phyloP scores from a whole-genome alignment of 2,888 invertebrate genomes.

The Eucera pruinosa region DNA sequence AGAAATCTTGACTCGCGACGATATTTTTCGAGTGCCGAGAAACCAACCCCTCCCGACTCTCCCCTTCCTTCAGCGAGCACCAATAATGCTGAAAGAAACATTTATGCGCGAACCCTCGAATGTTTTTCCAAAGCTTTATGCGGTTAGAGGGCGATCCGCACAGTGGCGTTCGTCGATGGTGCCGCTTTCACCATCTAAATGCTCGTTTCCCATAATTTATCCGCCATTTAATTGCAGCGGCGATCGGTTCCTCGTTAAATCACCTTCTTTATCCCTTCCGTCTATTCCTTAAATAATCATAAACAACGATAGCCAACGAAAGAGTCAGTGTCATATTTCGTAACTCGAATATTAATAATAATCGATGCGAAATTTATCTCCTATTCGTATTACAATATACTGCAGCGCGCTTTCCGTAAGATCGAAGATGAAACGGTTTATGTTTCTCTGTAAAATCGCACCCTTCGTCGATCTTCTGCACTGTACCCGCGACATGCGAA shows the following conservation, averaged over 20 bases:
- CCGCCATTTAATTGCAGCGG: constrained; percentile 21
- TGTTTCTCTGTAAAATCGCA: not conserved
- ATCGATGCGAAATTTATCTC: too few relatives aligned
- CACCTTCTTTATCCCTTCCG: not conserved
- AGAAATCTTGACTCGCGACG: constrained; percentile 78
- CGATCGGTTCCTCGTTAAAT: not conserved
- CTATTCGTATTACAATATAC: too few relatives aligned
- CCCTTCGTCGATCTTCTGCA: not conserved
- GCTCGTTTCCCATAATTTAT: constrained; percentile 29
- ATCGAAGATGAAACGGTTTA: not conserved
- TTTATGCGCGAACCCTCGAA: constrained; percentile 74
- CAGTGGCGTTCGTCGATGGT: constrained; percentile 47
- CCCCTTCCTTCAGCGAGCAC: constrained; percentile 69
- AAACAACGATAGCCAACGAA: not conserved
- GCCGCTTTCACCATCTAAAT: constrained; percentile 44
- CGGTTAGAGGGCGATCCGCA: constrained; percentile 58
- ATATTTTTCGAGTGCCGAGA: constrained; percentile 77
- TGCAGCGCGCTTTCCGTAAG: too few relatives aligned
- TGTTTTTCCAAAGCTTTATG: constrained; percentile 69
- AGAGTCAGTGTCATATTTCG: not conserved
- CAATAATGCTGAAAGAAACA: constrained; percentile 78
- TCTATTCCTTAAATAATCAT: not conserved
- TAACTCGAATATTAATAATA: too few relatives aligned
- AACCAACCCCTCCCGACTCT: constrained; percentile 58
- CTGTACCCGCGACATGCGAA: constrained; percentile 19